Evolutionary conservation across 2,113 vertebrate genomes (phyloP), one percentile per base, ranked within the genome.

Genomic region (Pteruthius melanotis): DNA sequence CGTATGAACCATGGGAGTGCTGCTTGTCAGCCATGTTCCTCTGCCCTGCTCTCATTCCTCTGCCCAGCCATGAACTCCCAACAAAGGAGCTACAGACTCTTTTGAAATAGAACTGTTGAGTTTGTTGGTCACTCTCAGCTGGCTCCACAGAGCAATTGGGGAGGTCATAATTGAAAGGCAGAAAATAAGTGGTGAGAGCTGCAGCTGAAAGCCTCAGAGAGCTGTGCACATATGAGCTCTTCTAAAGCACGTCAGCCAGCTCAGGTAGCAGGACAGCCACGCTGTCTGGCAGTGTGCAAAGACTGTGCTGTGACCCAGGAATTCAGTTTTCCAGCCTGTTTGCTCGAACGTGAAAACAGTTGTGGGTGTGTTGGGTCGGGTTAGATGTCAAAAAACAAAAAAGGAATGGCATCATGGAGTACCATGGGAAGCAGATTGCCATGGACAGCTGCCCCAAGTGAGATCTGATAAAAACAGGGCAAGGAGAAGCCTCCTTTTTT

Each of bases 1-100:
- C 0, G 0, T 20, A 5, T 0, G 3, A 74, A 24, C 22, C n/a
- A 3, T 0, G 4, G 19, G 44, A 69, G 8, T 14, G 28, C 27
- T 74, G 4, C 72, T 74, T 65, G 56, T 33, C 24, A 66, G 77
- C 5, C 4, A 9, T 30, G 19, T 50, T 84, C 60, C 33, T 61
- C 61, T 71, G 7, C 39, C 20, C 6, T 0, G 0, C 15, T 27
- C 21, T 11, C 1, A 0, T 50, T 87, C 45, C 39, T 71, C 42
- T 77, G 50, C 49, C 23, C 2, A 2, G 27, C 37, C 45, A 15
- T 23, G 35, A 65, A 20, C 2, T 9, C 33, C 0, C 2, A 44
- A 7, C 44, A 76, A 77, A 44, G n/a, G 18, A 88, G 20, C 33
- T 40, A 6, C 11, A 16, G 45, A 21, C 35, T 85, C 45, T 40